Evolutionary conservation across 2,113 vertebrate species (phyloP).

Genomic region (Theropithecus gelada): DNA sequence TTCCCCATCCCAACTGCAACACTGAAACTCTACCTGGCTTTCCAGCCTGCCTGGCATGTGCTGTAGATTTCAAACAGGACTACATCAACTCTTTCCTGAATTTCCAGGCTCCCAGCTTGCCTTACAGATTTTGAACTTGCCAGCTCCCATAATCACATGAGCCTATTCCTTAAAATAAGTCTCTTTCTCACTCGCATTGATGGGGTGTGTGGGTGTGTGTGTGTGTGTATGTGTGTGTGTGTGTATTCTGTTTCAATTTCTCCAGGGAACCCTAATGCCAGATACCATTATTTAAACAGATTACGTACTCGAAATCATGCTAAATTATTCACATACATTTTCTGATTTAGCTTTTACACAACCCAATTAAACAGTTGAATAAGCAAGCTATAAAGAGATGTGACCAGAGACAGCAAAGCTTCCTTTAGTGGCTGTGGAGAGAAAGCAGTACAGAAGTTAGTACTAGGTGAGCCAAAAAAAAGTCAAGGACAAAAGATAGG

Average conservation of each 20-base stretch:
- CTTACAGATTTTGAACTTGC: background rate
- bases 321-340: slow-evolving; percentile 17
- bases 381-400: background rate
- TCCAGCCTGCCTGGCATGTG: background rate
- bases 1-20: background rate
- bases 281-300: background rate
- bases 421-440: background rate
- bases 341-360: background rate
- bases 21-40: background rate
- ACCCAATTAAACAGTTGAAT: background rate
- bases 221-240: too few relatives aligned
- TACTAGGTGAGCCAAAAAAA: background rate
- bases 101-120: background rate
- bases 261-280: background rate
- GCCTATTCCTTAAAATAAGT: background rate
- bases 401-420: background rate
- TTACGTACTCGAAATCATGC: background rate
- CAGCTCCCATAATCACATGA: background rate
- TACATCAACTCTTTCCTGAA: background rate
- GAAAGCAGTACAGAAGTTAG: background rate
- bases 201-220: background rate
- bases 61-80: background rate
- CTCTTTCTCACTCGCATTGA: too few relatives aligned
- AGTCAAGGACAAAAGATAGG: background rate
- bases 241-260: background rate